Conservation (phyloP, 2,113 vertebrate genomes). For the Eclectus roratus region DNA sequence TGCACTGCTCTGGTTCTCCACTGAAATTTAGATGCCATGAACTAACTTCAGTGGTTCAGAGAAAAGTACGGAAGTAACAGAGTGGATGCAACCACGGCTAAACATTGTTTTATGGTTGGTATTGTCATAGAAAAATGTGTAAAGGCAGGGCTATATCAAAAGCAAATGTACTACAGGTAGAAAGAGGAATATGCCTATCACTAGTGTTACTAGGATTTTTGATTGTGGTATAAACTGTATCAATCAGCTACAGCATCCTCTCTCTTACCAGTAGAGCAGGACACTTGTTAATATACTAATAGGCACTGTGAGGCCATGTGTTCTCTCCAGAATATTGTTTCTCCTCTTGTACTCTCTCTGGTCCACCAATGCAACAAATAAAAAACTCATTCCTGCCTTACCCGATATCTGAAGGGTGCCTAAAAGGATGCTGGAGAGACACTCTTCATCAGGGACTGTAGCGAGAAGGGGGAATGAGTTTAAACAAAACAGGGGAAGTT, state of each 20-base stretch:
- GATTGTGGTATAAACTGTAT: not conserved
- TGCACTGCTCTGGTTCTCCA: not conserved
- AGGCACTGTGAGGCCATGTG: accelerated
- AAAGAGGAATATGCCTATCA: not conserved
- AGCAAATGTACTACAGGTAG: not conserved
- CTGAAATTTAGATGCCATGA: not conserved
- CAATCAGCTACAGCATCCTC: not conserved
- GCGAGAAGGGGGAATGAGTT: not conserved
- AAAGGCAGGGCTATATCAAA: not conserved
- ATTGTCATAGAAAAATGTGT: not conserved
- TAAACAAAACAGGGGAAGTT: not conserved
- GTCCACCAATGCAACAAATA: not conserved
- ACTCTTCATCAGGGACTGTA: not conserved
- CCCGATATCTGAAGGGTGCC: not conserved
- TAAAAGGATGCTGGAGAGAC: not conserved
- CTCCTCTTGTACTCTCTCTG: not conserved
- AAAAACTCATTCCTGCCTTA: not conserved
- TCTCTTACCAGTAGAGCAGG: not conserved
- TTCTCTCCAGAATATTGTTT: not conserved
- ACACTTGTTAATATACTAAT: not conserved
- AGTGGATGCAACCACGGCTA: not conserved
- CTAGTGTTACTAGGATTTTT: not conserved
- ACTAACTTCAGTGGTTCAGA: not conserved
- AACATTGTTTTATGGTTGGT: not conserved
- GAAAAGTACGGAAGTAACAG: not conserved